Evolutionary conservation across 2,113 vertebrate genomes (phyloP), one percentile per base, ranked within the genome.

Genomic region (Chaenogobius annularis): DNA sequence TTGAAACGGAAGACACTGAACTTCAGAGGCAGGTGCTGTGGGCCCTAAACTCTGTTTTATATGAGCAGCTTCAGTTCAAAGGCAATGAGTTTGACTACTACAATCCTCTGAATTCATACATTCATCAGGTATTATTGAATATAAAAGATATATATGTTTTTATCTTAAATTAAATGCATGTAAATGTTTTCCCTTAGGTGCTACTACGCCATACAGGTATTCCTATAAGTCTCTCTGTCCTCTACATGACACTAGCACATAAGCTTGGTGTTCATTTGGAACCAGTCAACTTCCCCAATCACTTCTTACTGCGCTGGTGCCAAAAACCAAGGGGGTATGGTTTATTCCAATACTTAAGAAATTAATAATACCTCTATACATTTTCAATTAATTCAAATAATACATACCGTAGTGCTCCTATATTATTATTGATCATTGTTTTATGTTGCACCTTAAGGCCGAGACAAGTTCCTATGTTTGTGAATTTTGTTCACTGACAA

Each of bases 81-180:
- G 98, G 98, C 48, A 98, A 99, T 0, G 96, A 97, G 64, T 92
- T 94, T 59, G 97, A 99, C 89, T 99, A 97, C 84, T 99, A 99
- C 75, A 99, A 99, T 58, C 96, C 97, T 20, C 93, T 98, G 47
- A 99, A 99, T 87, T 96, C 97, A 0, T 99, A 98, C 85, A 95
- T 99, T 81, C 96, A 97, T 84, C 96, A 99, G 97, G 98, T 97
- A 76, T 58, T 0, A 7, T 64, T 0, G 5, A 9, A 12, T 5
- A 0, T 17, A 61, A 26, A 61, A 31, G 8, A 3, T 23, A 0
- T 11, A 0, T 17, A 20, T 7, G 22, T 40, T 63, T 17, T 10
- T 13, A n/a, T 31, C 35, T n/a, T 61, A n/a, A 43, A 12, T n/a
- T 11, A 7, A 62, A 55, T 62, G 11, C 66, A 64, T 50, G 31